phyloP scores from a whole-genome alignment of 92 coral and sea anemone species.

The Paragorgia papillata region DNA sequence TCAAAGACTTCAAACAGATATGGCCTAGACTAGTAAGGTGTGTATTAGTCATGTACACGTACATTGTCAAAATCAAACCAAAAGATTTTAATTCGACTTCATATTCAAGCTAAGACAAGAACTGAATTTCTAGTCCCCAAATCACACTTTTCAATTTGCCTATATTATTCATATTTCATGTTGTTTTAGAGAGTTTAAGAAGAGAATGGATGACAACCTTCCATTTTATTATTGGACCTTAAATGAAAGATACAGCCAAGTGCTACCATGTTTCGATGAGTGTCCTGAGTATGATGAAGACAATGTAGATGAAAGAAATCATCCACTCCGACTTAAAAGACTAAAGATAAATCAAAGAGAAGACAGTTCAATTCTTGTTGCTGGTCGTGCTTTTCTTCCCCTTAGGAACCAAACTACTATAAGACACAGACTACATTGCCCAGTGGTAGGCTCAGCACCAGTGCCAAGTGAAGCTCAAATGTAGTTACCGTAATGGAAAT shows the following conservation, averaged over 20 bases:
- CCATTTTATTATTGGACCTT: slow-evolving; percentile 60
- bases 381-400: slow-evolving; percentile 59
- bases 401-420: slow-evolving; percentile 32
- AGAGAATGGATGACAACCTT: slow-evolving; percentile 46
- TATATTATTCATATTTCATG: too few species aligned
- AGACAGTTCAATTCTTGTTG: slow-evolving; percentile 51
- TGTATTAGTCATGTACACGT: neutral
- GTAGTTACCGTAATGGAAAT: too few species aligned
- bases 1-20: slow-evolving; percentile 42
- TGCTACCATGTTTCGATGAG: slow-evolving; percentile 51
- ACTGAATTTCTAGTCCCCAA: too few species aligned
- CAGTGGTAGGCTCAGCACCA: slow-evolving; percentile 46
- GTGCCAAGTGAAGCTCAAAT: slow-evolving; percentile 13
- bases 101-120: too few species aligned
- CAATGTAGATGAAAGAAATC: slow-evolving; percentile 22
- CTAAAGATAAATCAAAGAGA: slow-evolving; percentile 55
- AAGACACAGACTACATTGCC: slow-evolving; percentile 45
- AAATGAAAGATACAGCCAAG: slow-evolving; percentile 46
- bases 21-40: slow-evolving; percentile 42
- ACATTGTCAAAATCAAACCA: neutral
- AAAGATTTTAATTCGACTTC: neutral
- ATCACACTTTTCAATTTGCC: too few species aligned
- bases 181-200: slow-evolving; percentile 58
- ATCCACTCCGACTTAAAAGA: slow-evolving; percentile 46
- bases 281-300: slow-evolving; percentile 10